Percentiles rank a stretch among this genome's conserved stretches.
phyloP scores from a whole-genome alignment of 2,797 vertebrate species.

The Geotrypetes seraphini region DNA sequence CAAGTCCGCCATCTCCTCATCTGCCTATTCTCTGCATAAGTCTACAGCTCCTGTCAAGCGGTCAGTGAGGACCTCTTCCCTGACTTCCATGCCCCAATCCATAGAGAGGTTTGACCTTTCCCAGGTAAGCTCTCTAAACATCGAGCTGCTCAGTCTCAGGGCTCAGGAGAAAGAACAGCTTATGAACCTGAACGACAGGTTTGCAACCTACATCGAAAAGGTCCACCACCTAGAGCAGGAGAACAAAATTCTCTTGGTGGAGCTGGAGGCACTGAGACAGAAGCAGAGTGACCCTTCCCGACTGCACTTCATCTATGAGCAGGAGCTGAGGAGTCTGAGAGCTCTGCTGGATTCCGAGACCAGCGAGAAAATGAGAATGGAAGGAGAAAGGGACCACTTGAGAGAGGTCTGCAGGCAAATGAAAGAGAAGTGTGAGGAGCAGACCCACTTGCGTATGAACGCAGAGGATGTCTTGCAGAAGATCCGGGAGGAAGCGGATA shows the following conservation, averaged over 20 bases:
- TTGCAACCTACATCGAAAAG: conserved; percentile 71
- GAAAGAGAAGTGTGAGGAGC: conserved; percentile 61
- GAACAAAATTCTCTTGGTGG: conserved; percentile 56
- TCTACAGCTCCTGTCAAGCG: too few species aligned
- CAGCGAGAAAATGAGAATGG: too few species aligned
- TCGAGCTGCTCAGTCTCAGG: conserved; percentile 62
- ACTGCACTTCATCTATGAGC: conserved; percentile 58
- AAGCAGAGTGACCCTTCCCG: conserved; percentile 54
- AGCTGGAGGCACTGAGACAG: conserved; percentile 56
- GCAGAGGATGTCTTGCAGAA: conserved; percentile 59
- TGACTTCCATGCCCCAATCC: accelerated
- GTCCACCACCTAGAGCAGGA: conserved; percentile 67
- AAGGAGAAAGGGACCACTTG: too few species aligned
- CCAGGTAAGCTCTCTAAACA: conserved; percentile 53
- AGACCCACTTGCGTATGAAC: too few species aligned
- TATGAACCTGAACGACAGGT: conserved; percentile 52
- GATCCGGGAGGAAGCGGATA: conserved; percentile 68
- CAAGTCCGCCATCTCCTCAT: too few species aligned
- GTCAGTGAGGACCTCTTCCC: accelerated
- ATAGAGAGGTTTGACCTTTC: conserved; percentile 10
- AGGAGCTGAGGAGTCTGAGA: conserved; percentile 55
- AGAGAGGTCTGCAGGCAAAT: conserved; percentile 64
- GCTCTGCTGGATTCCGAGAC: conserved; percentile 61
- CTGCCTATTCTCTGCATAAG: accelerated
- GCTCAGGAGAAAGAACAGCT: conserved; percentile 67